phyloP scores from a whole-genome alignment of 2,888 invertebrate species.

The Drosophila prolongata region DNA sequence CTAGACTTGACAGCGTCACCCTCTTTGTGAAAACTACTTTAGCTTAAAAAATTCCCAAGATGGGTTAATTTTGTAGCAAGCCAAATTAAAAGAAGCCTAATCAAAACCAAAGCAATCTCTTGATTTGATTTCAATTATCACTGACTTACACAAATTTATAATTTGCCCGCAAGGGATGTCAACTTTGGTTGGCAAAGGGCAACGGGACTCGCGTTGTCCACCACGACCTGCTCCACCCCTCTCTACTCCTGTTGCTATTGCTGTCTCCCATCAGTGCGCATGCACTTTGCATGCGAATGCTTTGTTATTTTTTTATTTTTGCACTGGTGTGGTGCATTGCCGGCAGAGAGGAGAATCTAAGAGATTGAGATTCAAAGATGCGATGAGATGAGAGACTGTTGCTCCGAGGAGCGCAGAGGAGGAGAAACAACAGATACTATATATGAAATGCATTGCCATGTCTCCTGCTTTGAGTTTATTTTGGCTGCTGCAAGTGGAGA shows the following conservation, averaged over 20 bases:
- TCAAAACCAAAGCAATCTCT: no score
- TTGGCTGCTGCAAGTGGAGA: slow-evolving; percentile 47
- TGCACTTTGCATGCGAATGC: slow-evolving; percentile 51
- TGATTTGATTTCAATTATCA: no score
- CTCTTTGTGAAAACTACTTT: no score
- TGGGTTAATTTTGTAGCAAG: neutral
- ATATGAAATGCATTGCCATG: slow-evolving; percentile 41
- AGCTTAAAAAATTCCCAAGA: neutral
- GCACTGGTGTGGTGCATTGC: slow-evolving; percentile 27
- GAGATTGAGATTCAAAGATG: slow-evolving; percentile 48
- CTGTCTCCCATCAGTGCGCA: slow-evolving; percentile 74
- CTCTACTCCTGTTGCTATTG: slow-evolving; percentile 55
- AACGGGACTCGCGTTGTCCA: slow-evolving; percentile 62
- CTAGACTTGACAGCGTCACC: no score
- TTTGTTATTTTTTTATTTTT: slow-evolving; percentile 17
- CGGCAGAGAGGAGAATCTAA: slow-evolving; percentile 25
- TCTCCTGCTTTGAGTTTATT: slow-evolving; percentile 72
- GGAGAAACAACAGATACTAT: slow-evolving; percentile 18
- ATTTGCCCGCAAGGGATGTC: neutral
- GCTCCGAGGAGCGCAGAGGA: slow-evolving; percentile 44
- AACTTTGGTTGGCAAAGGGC: slow-evolving; percentile 54
- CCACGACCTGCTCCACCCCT: slow-evolving; percentile 1
- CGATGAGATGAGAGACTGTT: slow-evolving; percentile 53
- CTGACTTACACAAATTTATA: no score
- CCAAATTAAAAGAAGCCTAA: no score